Conservation (phyloP, 2,797 vertebrate species). For the Lerista edwardsae region DNA sequence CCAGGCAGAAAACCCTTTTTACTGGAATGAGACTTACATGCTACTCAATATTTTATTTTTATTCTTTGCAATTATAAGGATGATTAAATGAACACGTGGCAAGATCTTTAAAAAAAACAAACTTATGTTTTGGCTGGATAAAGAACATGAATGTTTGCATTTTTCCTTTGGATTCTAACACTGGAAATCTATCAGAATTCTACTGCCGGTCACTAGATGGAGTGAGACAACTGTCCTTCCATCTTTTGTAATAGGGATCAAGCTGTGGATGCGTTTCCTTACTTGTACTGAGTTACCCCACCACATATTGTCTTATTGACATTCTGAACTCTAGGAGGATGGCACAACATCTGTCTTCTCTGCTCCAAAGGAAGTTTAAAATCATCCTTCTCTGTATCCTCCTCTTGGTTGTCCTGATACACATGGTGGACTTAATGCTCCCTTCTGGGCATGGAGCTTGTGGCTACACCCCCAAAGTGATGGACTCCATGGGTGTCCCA, state of each 20-base stretch:
- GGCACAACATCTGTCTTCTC: slow-evolving; percentile 33
- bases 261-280: background rate
- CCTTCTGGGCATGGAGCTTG: background rate
- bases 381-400: slow-evolving; percentile 57
- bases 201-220: background rate
- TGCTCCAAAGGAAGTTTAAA: slow-evolving; percentile 71
- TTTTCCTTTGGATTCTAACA: background rate
- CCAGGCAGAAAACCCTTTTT: background rate
- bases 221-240: background rate
- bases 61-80: background rate
- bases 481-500: background rate
- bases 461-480: background rate
- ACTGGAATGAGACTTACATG: background rate
- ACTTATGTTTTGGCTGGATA: background rate
- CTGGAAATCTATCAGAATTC: background rate
- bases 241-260: background rate
- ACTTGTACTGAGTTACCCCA: background rate
- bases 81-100: background rate
- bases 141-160: background rate
- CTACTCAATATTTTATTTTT: accelerated
- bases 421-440: slow-evolving; percentile 58
- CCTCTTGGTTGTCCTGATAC: slow-evolving; percentile 57
- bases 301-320: slow-evolving; percentile 7
- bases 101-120: too few species aligned
- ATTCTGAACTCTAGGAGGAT: slow-evolving; percentile 44